These are phyloP conservation scores for Lanius ludovicianus DNA, from an alignment of 2,113 vertebrate genomes.

Conservation along the genomic window DNA sequence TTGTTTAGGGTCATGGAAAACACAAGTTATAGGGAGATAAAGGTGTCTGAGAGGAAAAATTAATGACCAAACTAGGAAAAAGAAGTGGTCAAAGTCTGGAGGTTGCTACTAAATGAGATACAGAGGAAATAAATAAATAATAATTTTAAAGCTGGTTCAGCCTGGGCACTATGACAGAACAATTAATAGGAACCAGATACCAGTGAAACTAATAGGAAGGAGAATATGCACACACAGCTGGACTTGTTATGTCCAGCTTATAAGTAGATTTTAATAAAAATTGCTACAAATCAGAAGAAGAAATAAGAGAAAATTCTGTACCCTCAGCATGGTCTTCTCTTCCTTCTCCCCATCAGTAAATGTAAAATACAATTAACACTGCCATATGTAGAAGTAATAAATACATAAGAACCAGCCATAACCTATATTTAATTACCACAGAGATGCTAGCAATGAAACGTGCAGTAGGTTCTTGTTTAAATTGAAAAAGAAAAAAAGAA, in stretches of 20 bases:
- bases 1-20: not conserved
- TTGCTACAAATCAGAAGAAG: not conserved
- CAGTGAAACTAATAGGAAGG: not conserved
- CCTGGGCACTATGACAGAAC: not conserved
- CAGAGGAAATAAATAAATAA: not conserved
- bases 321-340: not conserved
- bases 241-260: not conserved
- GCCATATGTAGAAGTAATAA: slow-evolving; percentile 37
- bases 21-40: slow-evolving; percentile 16
- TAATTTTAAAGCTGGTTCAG: not conserved
- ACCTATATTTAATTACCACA: slow-evolving; percentile 54
- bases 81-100: not conserved
- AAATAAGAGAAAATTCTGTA: not conserved
- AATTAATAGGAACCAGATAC: not conserved
- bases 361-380: slow-evolving; percentile 35
- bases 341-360: not conserved
- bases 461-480: slow-evolving; percentile 50
- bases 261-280: not conserved
- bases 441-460: not conserved
- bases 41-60: not conserved
- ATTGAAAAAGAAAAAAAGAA: slow-evolving; percentile 52
- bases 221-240: not conserved
- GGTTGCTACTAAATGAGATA: not conserved
- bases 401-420: slow-evolving; percentile 13
- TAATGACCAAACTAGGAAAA: not conserved